Evolutionary conservation across 1,140 invertebrate species (phyloP).

Genomic region (Bombus superbus): DNA sequence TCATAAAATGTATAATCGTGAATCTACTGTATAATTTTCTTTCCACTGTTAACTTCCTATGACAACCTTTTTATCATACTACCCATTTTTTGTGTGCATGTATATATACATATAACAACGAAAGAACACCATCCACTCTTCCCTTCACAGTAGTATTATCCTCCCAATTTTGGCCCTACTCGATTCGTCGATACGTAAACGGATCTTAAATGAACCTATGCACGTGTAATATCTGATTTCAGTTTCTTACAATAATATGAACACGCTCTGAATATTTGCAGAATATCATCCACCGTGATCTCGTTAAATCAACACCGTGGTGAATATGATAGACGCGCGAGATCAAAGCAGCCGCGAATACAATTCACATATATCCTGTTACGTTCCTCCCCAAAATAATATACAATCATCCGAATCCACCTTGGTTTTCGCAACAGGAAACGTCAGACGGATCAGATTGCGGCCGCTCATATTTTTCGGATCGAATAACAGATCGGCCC

Average conservation of each 20-base stretch:
- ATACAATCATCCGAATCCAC: neutral
- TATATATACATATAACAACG: neutral
- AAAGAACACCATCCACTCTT: neutral
- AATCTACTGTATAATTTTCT: no score
- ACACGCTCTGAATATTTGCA: neutral
- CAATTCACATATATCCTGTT: slow-evolving; percentile 28
- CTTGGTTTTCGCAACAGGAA: neutral
- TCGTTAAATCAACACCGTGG: neutral
- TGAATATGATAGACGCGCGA: neutral
- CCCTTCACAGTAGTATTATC: neutral
- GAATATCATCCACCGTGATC: neutral
- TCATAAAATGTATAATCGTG: no score
- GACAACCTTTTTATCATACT: neutral
- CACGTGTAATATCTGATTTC: neutral
- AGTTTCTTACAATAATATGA: neutral
- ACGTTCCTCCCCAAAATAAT: neutral
- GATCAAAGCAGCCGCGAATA: slow-evolving; percentile 34
- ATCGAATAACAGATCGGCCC: slow-evolving; percentile 56
- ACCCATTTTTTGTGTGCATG: no score
- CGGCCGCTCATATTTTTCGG: slow-evolving; percentile 52
- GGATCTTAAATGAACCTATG: neutral
- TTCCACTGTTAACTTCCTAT: neutral
- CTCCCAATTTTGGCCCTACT: neutral
- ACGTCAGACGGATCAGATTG: slow-evolving; percentile 49
- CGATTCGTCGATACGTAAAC: neutral